Percentiles rank a stretch among this genome's conserved stretches.
Evolutionary conservation across 2,113 vertebrate genomes (phyloP).

Genomic region (Gulo gulo): DNA sequence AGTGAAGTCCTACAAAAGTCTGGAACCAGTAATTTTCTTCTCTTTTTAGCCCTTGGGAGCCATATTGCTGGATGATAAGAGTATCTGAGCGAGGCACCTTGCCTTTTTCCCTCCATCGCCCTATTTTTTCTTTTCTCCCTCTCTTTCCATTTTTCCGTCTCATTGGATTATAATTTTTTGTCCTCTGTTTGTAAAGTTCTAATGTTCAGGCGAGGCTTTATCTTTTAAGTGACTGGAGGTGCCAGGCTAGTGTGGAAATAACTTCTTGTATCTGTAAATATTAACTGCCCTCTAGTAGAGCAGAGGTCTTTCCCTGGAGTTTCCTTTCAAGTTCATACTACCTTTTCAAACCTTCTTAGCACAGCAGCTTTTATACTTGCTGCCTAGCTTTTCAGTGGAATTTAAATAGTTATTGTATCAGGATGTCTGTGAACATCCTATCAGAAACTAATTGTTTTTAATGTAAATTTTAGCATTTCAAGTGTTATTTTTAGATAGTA

Average conservation of each 20-base stretch:
- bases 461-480: slow-evolving; percentile 6
- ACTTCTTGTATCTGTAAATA: neutral
- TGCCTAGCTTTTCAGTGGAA: neutral
- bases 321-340: slow-evolving; percentile 5
- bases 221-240: neutral
- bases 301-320: neutral
- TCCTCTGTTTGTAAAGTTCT: neutral
- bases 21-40: neutral
- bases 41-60: neutral
- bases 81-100: neutral
- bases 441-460: neutral
- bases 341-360: slow-evolving; percentile 6
- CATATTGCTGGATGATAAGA: neutral
- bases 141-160: neutral
- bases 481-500: neutral
- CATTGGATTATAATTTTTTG: too few species aligned
- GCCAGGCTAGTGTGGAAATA: neutral
- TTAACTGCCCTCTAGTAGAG: neutral
- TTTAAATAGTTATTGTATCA: neutral
- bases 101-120: neutral
- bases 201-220: neutral
- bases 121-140: neutral
- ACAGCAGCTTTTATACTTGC: neutral
- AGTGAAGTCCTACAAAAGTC: neutral
- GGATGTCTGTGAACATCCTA: neutral